Base-by-base conservation (phyloP, 1,140 invertebrate genomes). In the Penaeus chinensis region DNA sequence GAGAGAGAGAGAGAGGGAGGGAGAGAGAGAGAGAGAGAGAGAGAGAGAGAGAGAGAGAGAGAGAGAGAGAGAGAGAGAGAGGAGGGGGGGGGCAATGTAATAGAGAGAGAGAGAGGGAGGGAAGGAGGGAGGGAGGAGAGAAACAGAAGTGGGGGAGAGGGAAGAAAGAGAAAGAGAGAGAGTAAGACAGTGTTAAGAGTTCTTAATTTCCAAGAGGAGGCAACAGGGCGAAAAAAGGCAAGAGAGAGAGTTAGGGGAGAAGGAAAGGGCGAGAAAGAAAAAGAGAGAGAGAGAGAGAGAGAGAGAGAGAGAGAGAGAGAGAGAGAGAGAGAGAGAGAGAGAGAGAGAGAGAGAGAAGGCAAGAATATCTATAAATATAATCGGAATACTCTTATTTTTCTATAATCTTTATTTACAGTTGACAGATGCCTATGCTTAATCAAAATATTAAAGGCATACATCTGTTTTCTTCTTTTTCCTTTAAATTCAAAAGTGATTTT, bases 1-100 rank as follows among this genome's bases (percentile, higher is more conserved):
- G 11, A 42, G 76, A 16, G 76, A 42, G 37, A 24, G 32, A 47
- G 24, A 4, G 76, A 78, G 27, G 3, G 18, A 22, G 37, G 47
- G 27, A 24, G 24, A 47, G 37, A 24, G 37, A 47, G 37, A 78
- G 24, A 47, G 37, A 37, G 37, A 42, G 18, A 3, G 76, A 18
- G 37, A 78, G 76, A 47, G 37, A 16, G 37, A 47, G 76, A 42
- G 76, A 47, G 37, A 78, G 76, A 78, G 77, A 79, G 42, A 22
- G 42, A 42, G 74, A 76, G n/a, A 32, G 66, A 19, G 19, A 19
- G 19, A 19, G 66, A 19, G 66, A 69, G 19, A 69, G 19, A 69
- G 19, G 10, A 11, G 16, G 66, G 0, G 66, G 16, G 66, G 16
- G 66, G 16, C 4, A 69, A 13, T 3, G 65, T 3, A 5, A 66